phyloP scores from a whole-genome alignment of 2,797 vertebrate genomes.

The Sternotherus odoratus region DNA sequence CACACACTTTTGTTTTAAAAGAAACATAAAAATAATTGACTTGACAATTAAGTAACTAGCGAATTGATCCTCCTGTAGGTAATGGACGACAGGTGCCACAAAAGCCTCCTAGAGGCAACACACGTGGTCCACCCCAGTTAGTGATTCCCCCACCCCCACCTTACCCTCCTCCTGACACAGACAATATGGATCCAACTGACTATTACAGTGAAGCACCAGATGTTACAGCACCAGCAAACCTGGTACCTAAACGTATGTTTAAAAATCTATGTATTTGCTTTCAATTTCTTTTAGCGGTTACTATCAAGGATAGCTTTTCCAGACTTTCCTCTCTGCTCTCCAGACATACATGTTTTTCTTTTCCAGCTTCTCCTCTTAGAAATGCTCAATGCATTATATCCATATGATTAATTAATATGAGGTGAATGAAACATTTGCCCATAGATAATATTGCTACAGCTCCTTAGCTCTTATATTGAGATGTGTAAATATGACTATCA shows the following conservation, averaged over 20 bases:
- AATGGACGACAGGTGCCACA: slow-evolving; percentile 84
- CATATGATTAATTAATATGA: slow-evolving; percentile 38
- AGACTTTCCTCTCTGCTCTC: slow-evolving; percentile 61
- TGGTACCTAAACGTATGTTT: slow-evolving; percentile 88
- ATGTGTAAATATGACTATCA: neutral
- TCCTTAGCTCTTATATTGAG: neutral
- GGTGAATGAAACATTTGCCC: neutral
- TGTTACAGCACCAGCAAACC: slow-evolving; percentile 76
- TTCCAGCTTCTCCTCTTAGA: slow-evolving; percentile 26
- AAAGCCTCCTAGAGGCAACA: slow-evolving; percentile 86
- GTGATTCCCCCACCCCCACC: slow-evolving; percentile 85
- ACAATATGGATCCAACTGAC: slow-evolving; percentile 70
- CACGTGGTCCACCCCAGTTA: slow-evolving; percentile 80
- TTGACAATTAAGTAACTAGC: slow-evolving; percentile 71
- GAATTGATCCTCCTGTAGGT: slow-evolving; percentile 84
- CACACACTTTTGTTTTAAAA: neutral
- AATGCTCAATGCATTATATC: slow-evolving; percentile 65
- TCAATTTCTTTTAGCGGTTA: slow-evolving; percentile 35
- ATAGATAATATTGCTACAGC: neutral
- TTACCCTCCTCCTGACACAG: slow-evolving; percentile 83
- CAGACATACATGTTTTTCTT: neutral
- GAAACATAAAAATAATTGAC: neutral
- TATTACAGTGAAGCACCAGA: slow-evolving; percentile 76
- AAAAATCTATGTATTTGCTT: slow-evolving; percentile 40
- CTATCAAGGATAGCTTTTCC: slow-evolving; percentile 55